These are phyloP conservation scores for Stercorarius parasiticus DNA, from an alignment of 2,113 vertebrate species.

Conservation along the genomic window DNA sequence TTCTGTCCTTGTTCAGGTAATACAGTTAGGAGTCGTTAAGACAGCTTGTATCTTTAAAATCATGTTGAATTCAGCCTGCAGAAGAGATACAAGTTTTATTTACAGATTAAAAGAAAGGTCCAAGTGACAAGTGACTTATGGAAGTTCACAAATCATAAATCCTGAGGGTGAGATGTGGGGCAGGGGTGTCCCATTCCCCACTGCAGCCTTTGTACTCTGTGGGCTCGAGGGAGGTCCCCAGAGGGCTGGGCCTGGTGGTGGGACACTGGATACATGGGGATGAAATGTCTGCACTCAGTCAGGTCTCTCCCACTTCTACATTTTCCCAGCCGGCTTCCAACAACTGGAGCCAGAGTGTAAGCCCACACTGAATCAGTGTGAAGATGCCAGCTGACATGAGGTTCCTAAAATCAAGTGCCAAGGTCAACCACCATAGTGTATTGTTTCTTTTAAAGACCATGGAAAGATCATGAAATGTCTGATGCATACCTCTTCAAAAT, in stretches of 20 bases:
- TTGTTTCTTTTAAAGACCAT: background rate
- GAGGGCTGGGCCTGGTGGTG: background rate
- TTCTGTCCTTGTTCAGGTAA: background rate
- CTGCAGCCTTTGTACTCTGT: background rate
- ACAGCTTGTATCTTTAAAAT: background rate
- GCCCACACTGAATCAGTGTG: background rate
- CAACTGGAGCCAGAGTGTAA: background rate
- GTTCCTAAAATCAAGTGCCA: background rate
- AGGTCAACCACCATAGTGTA: accelerated
- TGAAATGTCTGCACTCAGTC: accelerated
- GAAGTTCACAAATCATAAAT: background rate
- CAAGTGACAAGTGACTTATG: background rate
- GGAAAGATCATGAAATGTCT: background rate
- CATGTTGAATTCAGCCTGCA: background rate
- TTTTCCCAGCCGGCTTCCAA: background rate
- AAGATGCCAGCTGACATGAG: background rate
- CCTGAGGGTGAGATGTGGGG: background rate
- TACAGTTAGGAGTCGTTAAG: background rate
- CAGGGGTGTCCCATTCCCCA: accelerated
- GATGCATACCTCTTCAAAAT: background rate
- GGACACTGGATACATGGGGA: too few species aligned
- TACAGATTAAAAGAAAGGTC: background rate
- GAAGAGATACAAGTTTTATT: background rate
- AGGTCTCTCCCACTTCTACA: background rate
- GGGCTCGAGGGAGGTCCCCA: background rate